phyloP scores from a whole-genome alignment of 2,888 invertebrate species.

The Pristionchus arcanus region DNA sequence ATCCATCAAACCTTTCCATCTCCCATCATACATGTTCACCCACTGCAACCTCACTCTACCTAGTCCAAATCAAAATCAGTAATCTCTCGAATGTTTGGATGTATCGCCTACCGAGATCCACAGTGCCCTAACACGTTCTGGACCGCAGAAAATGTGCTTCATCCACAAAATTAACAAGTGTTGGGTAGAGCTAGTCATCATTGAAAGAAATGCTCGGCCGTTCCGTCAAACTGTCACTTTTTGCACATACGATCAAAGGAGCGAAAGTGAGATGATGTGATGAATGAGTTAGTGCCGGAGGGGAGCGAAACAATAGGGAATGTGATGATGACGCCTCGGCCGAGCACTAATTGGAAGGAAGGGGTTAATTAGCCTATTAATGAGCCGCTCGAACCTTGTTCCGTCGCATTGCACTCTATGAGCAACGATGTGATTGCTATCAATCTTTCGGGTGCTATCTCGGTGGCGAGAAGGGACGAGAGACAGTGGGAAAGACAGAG shows the following conservation, averaged over 20 bases:
- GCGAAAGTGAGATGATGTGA: neutral
- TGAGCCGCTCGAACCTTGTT: neutral
- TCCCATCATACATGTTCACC: too few relatives aligned
- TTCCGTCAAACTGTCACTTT: slow-evolving; percentile 28
- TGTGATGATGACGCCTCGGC: neutral
- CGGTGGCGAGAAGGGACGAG: neutral
- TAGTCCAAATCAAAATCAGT: too few relatives aligned
- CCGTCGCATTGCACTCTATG: neutral
- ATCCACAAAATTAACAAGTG: too few relatives aligned
- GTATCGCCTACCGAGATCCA: too few relatives aligned
- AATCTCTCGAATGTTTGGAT: too few relatives aligned
- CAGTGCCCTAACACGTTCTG: too few relatives aligned
- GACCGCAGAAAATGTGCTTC: too few relatives aligned
- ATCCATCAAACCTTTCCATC: too few relatives aligned
- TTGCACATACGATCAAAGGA: neutral
- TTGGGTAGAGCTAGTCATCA: too few relatives aligned
- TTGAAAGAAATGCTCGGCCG: neutral
- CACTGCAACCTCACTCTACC: too few relatives aligned
- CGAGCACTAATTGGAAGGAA: neutral
- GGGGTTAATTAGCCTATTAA: slow-evolving; percentile 37
- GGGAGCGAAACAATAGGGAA: slow-evolving; percentile 27
- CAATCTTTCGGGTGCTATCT: neutral
- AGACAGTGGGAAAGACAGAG: neutral
- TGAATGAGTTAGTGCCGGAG: slow-evolving; percentile 6
- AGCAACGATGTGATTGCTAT: neutral